Evolutionary conservation across 2,113 vertebrate species (phyloP).

Genomic region (Tilapia sparmanii): DNA sequence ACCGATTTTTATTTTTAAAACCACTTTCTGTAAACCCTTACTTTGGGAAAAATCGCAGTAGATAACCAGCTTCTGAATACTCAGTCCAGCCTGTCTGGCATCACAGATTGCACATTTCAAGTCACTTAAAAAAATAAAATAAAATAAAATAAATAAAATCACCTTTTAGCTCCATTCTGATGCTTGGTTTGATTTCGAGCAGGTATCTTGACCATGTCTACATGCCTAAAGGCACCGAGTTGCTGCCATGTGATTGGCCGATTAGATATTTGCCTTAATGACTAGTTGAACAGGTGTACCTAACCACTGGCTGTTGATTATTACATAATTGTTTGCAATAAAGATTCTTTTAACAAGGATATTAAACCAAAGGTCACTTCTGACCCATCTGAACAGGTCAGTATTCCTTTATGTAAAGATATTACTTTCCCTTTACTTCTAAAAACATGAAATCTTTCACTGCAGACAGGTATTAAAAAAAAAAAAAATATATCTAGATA

Average conservation of each 20-base stretch:
- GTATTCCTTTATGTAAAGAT: neutral
- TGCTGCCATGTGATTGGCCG: neutral
- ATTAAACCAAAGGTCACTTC: neutral
- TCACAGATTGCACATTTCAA: neutral
- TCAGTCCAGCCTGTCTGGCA: neutral
- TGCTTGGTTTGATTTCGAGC: neutral
- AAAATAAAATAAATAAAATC: rapidly evolving
- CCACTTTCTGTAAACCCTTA: neutral
- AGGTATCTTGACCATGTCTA: neutral
- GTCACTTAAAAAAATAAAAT: neutral
- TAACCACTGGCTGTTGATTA: neutral
- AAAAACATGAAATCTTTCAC: neutral
- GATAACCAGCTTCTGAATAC: neutral
- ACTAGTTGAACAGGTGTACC: neutral
- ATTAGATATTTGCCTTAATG: neutral
- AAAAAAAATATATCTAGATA: neutral
- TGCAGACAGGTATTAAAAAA: neutral
- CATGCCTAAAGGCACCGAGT: neutral
- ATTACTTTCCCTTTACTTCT: neutral
- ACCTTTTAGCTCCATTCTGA: neutral
- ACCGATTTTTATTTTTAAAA: neutral
- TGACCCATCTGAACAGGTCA: neutral
- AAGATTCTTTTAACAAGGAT: neutral
- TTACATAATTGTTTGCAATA: neutral
- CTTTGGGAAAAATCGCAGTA: neutral